phyloP scores from a whole-genome alignment of 2,113 vertebrate species.

The Naja naja region DNA sequence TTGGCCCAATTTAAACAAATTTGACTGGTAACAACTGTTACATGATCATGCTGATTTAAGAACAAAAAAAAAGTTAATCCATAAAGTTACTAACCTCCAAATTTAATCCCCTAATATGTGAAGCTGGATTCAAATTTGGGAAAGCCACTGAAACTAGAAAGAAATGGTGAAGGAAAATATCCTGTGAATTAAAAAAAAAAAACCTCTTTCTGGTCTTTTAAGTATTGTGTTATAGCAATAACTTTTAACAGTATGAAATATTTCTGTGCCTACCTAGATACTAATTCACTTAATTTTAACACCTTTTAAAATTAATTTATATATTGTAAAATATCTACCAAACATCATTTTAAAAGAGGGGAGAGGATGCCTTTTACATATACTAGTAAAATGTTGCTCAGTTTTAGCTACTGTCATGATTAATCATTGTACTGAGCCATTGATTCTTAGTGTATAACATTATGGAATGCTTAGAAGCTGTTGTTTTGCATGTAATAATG shows the following conservation, averaged over 20 bases:
- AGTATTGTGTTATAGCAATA: background rate
- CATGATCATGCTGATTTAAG: constrained; percentile 70
- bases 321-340: background rate
- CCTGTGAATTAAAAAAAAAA: constrained; percentile 75
- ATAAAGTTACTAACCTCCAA: constrained; percentile 77
- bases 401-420: background rate
- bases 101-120: constrained; percentile 74
- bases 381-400: background rate
- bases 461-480: background rate
- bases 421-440: background rate
- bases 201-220: constrained; percentile 57
- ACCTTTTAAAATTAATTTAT: background rate
- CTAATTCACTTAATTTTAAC: background rate
- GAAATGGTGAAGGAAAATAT: constrained; percentile 73
- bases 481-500: background rate
- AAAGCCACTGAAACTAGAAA: constrained; percentile 69
- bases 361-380: background rate
- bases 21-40: constrained; percentile 38
- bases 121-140: constrained; percentile 65
- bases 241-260: background rate
- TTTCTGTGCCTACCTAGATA: background rate
- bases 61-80: constrained; percentile 73
- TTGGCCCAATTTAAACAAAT: background rate
- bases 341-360: background rate
- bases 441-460: background rate